Base-by-base conservation (phyloP, 2,797 vertebrate species). In the Alauda arvensis region DNA sequence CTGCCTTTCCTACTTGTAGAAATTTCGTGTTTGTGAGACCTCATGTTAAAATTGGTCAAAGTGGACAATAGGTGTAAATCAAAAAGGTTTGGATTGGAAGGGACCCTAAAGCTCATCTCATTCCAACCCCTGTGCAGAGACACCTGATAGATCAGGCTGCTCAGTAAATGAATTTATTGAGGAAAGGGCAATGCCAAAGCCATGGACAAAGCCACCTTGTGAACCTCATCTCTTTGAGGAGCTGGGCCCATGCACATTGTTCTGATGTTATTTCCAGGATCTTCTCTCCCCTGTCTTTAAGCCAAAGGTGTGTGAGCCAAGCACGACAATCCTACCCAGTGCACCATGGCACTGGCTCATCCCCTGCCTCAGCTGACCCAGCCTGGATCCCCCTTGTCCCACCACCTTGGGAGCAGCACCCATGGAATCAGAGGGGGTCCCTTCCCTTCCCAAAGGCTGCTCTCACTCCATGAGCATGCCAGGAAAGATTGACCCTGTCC, bases 381-480 rank as follows among this genome's bases (percentile, higher is more conserved):
- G 5, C 63, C 49, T 21, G 62, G 26, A 10, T 55, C 40, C 8
- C 26, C 34, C 33, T 53, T 25, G 23, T 78, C 24, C 67, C 70
- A 52, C 34, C 23, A 14, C 39, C 37, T 3, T 28, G 56, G 60
- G 52, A 65, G n/a, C 56, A 40, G 60, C 31, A 42, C 39, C 45
- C 24, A 1, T 2, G 18, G 61, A 37, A 11, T 49, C 61, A 34
- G n/a, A 55, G 61, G 14, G 17, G 37, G 40, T 34, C 45, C 45
- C 37, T 85, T 77, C 24, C 21, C 37, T 85, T 79, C 24, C 21
- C 37, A 21, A 43, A 63, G 28, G 34, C 56, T 88, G 33, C 68
- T 53, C 13, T 59, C 59, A 6, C 23, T 53, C 45, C 1, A 0
- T 34, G 40, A 10, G 14, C 0, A 0, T 37, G 15, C 31, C 8